Conservation (phyloP, 2,888 invertebrate species). For the Plebejus melissa region DNA sequence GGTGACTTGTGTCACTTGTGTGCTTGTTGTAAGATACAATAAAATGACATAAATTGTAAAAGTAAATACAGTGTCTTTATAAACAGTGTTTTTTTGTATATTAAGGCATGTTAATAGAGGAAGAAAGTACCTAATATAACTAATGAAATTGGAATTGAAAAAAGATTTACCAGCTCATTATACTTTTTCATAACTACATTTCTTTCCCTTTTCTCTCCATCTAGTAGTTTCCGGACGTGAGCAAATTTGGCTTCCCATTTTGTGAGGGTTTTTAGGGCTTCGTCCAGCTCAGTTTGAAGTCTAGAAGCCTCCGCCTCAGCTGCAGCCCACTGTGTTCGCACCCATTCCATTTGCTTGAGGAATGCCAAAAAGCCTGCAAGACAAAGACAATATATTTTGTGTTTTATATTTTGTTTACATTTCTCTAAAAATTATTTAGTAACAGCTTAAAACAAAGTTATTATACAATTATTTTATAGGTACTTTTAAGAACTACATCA, state of each 20-base stretch:
- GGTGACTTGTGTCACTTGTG: too few species aligned
- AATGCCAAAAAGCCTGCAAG: conserved; percentile 85
- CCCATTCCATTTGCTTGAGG: conserved; percentile 84
- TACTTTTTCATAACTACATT: conserved; percentile 85
- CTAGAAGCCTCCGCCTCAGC: conserved; percentile 86
- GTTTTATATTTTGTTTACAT: not conserved
- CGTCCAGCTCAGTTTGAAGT: conserved; percentile 84
- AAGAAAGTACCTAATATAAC: too few species aligned
- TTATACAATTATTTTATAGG: not conserved
- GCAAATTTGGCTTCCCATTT: conserved; percentile 89
- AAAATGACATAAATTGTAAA: too few species aligned
- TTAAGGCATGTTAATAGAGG: too few species aligned
- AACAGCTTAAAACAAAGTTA: not conserved
- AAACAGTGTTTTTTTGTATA: too few species aligned
- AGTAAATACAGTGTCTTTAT: too few species aligned
- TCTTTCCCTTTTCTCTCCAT: conserved; percentile 86
- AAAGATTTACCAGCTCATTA: conserved; percentile 80
- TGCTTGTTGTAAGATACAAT: too few species aligned
- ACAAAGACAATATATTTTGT: conserved; percentile 29
- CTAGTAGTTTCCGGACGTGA: conserved; percentile 88
- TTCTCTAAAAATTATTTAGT: not conserved
- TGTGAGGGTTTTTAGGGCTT: conserved; percentile 84
- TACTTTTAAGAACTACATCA: not conserved
- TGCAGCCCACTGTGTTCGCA: conserved; percentile 83
- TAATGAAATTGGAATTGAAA: not conserved